Evolutionary conservation across 2,113 vertebrate genomes (phyloP), one percentile per base, ranked within the genome.

Genomic region (Pseudopodoces humilis): DNA sequence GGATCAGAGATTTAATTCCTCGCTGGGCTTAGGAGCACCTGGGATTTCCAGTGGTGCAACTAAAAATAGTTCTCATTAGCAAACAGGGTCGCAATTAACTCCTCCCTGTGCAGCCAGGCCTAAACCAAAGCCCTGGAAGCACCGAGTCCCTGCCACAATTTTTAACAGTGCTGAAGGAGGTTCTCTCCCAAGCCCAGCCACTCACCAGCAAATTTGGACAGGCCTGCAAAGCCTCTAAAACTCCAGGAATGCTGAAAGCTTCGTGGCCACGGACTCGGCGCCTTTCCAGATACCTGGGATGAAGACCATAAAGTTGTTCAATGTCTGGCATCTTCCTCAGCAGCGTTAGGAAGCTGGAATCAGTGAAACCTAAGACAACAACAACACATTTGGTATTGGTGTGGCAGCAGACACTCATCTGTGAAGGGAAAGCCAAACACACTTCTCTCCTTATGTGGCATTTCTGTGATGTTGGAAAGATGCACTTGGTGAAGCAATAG

Each of bases 311-410:
- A 16, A 99, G 98, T 96, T 99, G 99, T 97, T 99, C 99, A 93
- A 99, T 98, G 75, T 99, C 99, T 76, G 99, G 99, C 98, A 99
- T 99, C 98, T 99, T 99, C 98, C 99, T 99, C 95, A 99, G 88
- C 43, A 99, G 98, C 23, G 98, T 98, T 90, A 99, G 98, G 96
- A 99, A 99, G 97, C 99, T 99, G 97, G 98, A 98, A 95, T 99
- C 99, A 94, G 99, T 99, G 95, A 99, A 99, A 87, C 99, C 99
- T 99, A 96, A 91, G 93, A 97, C 95, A 68, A 97, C 55, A 94
- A 96, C 83, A 95, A 84, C 74, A 96, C 91, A 95, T 92, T 94
- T 86, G 85, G 90, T 83, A 89, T 86, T 93, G 83, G 65, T 92
- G 88, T 69, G 75, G 88, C 80, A 96, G 70, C 21, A 85, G 49